phyloP scores from a whole-genome alignment of 2,888 invertebrate genomes.

The Microctonus brassicae region DNA sequence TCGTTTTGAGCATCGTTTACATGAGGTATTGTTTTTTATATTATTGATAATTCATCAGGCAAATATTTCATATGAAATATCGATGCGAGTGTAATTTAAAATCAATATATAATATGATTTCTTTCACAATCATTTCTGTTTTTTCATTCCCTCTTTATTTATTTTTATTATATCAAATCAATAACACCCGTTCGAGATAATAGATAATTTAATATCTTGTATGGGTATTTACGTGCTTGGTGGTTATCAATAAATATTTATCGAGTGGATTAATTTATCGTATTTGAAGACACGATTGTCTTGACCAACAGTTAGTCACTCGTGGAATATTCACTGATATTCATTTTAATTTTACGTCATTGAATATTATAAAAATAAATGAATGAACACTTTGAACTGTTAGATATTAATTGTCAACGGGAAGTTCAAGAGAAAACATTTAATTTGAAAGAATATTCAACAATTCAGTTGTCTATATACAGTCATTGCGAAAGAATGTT shows the following conservation, averaged over 20 bases:
- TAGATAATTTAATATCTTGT: slow-evolving; percentile 19
- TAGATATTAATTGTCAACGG: neutral
- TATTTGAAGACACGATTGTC: neutral
- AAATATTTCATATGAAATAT: neutral
- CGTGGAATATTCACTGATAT: neutral
- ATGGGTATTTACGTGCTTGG: neutral
- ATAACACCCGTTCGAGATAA: neutral
- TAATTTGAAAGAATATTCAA: neutral
- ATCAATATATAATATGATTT: neutral
- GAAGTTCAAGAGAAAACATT: neutral
- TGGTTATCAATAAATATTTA: slow-evolving; percentile 8
- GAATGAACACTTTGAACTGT: neutral
- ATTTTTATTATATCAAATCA: neutral
- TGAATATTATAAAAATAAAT: neutral
- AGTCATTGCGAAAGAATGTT: neutral
- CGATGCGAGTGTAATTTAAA: neutral
- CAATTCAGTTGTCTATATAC: neutral
- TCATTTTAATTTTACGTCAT: neutral
- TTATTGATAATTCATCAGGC: neutral
- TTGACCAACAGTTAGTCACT: slow-evolving; percentile 14
- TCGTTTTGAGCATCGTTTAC: slow-evolving; percentile 44
- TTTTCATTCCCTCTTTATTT: neutral
- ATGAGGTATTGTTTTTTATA: slow-evolving; percentile 5
- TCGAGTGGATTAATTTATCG: slow-evolving; percentile 14
- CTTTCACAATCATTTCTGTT: neutral